Evolutionary conservation across 2,888 invertebrate genomes (phyloP).

Genomic region (Galerucella nymphaeae): DNA sequence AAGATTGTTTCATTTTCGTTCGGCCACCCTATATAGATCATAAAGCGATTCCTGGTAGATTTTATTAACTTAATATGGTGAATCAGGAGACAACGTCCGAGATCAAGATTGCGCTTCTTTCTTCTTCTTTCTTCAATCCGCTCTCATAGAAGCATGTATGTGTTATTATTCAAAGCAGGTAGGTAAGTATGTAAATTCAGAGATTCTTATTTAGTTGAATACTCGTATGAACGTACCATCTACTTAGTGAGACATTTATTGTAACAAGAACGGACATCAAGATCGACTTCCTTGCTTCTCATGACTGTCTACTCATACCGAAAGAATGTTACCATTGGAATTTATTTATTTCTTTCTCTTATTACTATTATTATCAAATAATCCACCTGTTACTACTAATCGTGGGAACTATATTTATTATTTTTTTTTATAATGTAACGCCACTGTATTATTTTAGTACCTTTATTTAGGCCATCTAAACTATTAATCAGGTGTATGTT

Average conservation of each 20-base stretch:
- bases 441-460: background rate
- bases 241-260: constrained; percentile 46
- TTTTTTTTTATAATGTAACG: background rate
- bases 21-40: too few relatives aligned
- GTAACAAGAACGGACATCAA: constrained; percentile 41
- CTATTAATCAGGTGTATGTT: constrained; percentile 52
- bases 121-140: constrained; percentile 7
- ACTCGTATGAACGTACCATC: constrained; percentile 45
- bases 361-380: background rate
- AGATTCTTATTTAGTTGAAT: constrained; percentile 45
- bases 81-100: constrained; percentile 13
- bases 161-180: constrained; percentile 47
- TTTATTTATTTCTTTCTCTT: constrained; percentile 3
- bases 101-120: constrained; percentile 10
- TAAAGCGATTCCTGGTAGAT: background rate
- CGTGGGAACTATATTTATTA: background rate
- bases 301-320: constrained; percentile 22
- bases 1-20: too few relatives aligned
- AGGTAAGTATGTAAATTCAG: constrained; percentile 46
- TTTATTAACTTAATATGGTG: constrained; percentile 20
- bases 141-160: constrained; percentile 33
- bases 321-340: background rate
- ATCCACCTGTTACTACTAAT: constrained; percentile 5
- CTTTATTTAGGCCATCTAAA: constrained; percentile 47
- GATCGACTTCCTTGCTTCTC: constrained; percentile 40